Base-by-base conservation (phyloP, 2,888 invertebrate genomes). In the Petrolisthes cinctipes region DNA sequence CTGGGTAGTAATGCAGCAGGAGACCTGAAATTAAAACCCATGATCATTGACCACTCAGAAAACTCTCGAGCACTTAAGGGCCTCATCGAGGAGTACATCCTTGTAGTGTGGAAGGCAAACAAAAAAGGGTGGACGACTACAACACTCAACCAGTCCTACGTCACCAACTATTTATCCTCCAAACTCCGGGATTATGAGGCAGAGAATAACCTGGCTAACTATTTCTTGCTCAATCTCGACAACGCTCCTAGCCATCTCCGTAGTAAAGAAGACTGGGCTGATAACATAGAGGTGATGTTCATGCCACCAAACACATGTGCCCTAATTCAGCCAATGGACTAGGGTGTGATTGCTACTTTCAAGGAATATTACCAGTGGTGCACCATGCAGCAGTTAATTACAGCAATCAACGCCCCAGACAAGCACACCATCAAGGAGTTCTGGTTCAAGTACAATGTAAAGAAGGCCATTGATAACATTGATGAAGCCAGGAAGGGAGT, bases 221-320 rank as follows among this genome's bases (percentile, higher is more conserved):
- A 37, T 56, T 81, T 61, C 81, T 37, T 81, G 57, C 57, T 81
- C 57, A n/a, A 57, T 37, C 54, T 81, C 54, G 37, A 81, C 9
- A 4, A 57, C 37, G 54, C 54, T 11, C 9, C 81, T 7, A 61
- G 57, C 20, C 54, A 61, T 56, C 81, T 61, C 1, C 81, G 20
- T 17, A 57, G 57, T 37, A 81, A 57, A 61, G 81, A 81, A 3
- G 81, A 81, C 23, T 81, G 81, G 81, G 81, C 61, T 2, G 81
- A 81, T 14, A 81, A 81, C 81, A 81, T 61, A 20, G 81, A 81
- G 37, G 61, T 81, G 81, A 20, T 81, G 61, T 81, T 81, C 5
- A 9, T 81, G 61, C 81, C 81, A 51, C 73, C 73, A 73, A 73
- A 73, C 20, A 20, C 66, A 66, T 11, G 9, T 14, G 7, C 66